Evolutionary conservation across 2,888 invertebrate species (phyloP), one percentile per base, ranked within the genome.

Genomic region (Mimumesa dahlbomi): DNA sequence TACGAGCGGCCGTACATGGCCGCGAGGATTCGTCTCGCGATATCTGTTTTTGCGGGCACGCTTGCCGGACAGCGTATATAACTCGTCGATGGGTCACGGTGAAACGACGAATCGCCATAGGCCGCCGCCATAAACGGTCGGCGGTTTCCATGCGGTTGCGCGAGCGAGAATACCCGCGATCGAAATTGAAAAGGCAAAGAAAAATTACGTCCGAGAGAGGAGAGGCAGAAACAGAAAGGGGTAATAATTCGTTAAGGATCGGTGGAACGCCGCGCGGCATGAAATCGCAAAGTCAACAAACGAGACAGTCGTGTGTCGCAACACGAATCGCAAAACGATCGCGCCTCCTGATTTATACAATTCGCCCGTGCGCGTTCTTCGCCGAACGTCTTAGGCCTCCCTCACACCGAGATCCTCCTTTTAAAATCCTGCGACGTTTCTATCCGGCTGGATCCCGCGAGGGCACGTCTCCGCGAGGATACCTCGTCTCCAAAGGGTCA

Each of bases 271-370:
- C 34, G n/a, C 11, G 29, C 2, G 11, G 34, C 11, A 34, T 34
- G 42, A 42, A 42, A 25, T 25, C 25, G 25, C 25, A 25, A 6
- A 16, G 6, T 11, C 3, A 45, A 45, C n/a, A 16, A 19, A 5
- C 19, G 13, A 45, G 45, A n/a, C 11, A 46, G 22, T 34, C 11
- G 9, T 19, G 49, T 19, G 34, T 11, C 34, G 49, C 18, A 19
- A 34, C n/a, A n/a, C 25, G 25, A 25, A 5, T 25, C 25, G 25
- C 25, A 7, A 5, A 25, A 7, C 25, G 25, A 36, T 53, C 38
- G 50, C 31, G 50, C 25, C 31, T 19, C 36, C 66, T 75, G 77
- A 82, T 80, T 82, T 83, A 81, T 79, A 59, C 61, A 80, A 81
- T 77, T 38, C 46, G 52, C 19, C 49, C 22, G 67, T 53, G 43